Base-by-base conservation (phyloP, 2,888 invertebrate genomes). In the Drosophila suboccidentalis region DNA sequence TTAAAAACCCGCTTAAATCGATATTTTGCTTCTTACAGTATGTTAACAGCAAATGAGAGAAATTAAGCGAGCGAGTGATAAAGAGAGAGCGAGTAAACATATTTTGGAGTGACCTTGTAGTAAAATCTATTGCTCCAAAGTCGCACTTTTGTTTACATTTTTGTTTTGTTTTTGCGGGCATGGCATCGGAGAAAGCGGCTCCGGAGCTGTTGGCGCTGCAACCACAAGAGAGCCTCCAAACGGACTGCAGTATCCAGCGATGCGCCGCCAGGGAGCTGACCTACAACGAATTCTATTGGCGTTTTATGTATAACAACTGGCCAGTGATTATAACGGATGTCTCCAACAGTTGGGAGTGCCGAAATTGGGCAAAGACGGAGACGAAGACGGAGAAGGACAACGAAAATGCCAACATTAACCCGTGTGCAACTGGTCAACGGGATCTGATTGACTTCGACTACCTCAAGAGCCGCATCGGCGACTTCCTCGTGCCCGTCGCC, bases 401-500 rank as follows among this genome's bases (percentile, higher is more conserved):
- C 15, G 60, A 47, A 34, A 75, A 74, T 17, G 74, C 63, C 3
- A 74, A 76, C 26, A 32, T 22, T n/a, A 47, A 4, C n/a, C 3
- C 50, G 22, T 36, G 11, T 32, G 10, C 10, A 47, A 32, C 43
- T 13, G 41, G 26, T 13, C 10, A 44, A 2, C n/a, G 36, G 10
- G 29, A 53, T 8, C 62, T 54, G 54, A 87, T 91, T 29, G 89
- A 91, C 93, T 95, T 95, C 90, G 93, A 95, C 69, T 95, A 94
- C 91, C 93, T 97, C 63, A 91, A 89, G 65, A 83, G 93, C 64
- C 92, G 92, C 70, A 96, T 96, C 91, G 96, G 96, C 43, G 91
- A 95, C 61, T 93, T 94, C 53, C 91, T 93, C 60, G 97, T 97
- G 34, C 96, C 97, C 44, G 95, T 98, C 32, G 96, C 97, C 13